Evolutionary conservation across 2,113 vertebrate species (phyloP).

Genomic region (Dipodomys stephensi): DNA sequence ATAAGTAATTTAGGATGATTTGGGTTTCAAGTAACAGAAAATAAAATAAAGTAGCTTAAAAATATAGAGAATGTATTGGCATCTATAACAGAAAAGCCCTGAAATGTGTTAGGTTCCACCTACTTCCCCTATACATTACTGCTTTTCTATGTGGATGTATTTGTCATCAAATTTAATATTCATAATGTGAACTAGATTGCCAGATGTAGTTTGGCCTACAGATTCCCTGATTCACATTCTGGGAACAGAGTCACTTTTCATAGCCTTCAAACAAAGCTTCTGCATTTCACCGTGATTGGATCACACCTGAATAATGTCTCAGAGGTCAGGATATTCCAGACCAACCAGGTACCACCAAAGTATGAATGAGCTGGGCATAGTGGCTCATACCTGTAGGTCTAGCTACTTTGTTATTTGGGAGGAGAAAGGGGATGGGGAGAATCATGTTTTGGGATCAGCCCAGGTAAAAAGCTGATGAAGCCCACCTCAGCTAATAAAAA

Average conservation of each 20-base stretch:
- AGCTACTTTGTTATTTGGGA: background rate
- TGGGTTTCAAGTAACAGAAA: constrained; percentile 7
- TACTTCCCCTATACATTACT: background rate
- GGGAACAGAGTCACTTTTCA: background rate
- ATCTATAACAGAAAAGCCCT: background rate
- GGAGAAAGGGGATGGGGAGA: too few species aligned
- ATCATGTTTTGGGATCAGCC: too few species aligned
- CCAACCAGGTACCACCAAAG: background rate
- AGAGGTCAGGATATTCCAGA: background rate
- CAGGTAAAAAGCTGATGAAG: too few species aligned
- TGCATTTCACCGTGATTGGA: background rate
- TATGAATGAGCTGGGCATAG: background rate
- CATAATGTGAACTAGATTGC: background rate
- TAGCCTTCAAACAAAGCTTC: background rate
- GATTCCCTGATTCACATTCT: background rate
- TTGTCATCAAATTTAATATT: background rate
- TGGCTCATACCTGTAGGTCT: too few species aligned
- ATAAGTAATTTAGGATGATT: background rate
- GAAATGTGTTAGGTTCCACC: background rate
- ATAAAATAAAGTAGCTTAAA: constrained; percentile 20
- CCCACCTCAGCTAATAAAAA: too few species aligned
- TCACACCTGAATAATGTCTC: background rate
- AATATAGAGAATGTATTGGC: background rate
- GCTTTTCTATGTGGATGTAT: background rate
- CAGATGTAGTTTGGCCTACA: background rate